Evolutionary conservation across 2,888 invertebrate species (phyloP), one percentile per base, ranked within the genome.

Genomic region (Reticulitermes lucifugus): DNA sequence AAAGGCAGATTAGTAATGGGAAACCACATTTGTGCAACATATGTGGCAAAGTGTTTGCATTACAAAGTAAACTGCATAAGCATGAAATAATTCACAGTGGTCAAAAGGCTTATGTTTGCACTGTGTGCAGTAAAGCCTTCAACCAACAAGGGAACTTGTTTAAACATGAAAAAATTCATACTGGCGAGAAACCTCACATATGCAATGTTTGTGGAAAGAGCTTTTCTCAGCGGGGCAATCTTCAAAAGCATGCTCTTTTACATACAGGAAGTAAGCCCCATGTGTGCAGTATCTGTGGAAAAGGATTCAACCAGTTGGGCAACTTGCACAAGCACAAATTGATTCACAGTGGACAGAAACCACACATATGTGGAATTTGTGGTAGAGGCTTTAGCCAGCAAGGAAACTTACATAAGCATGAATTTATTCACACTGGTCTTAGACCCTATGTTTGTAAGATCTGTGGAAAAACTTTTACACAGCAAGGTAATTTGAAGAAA

Each of bases 351-450:
- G 81, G 81, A 10, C 22, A 60, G 14, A 81, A 43, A 60, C 81
- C 81, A 18, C n/a, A 81, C 29, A 65, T 65, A 12, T 81, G 81
- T 43, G 43, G 65, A n/a, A 29, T 65, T 29, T 81, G 81, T 43
- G 43, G 65, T 35, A 81, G 60, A 29, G 14, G 60, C 12, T 81
- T 81, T 35, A 81, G 81, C n/a, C 81, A 81, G n/a, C 81, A 81
- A 81, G 65, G 81, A 22, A 81, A 81, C 22, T 18, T 81, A 9
- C 60, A 81, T 35, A 81, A 81, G n/a, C 81, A 81, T 65, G 81
- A 81, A 65, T 65, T 60, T n/a, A 81, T 81, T 41, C 81, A 81
- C 21, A 81, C 81, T 7, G 81, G 81, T 12, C 35, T 81, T 12
- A 81, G 60, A 12, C 81, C 81, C 22, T n/a, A 81, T 43, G 22